Evolutionary conservation across 92 coral and sea anemone species (phyloP).

Genomic region (Montipora capitata): DNA sequence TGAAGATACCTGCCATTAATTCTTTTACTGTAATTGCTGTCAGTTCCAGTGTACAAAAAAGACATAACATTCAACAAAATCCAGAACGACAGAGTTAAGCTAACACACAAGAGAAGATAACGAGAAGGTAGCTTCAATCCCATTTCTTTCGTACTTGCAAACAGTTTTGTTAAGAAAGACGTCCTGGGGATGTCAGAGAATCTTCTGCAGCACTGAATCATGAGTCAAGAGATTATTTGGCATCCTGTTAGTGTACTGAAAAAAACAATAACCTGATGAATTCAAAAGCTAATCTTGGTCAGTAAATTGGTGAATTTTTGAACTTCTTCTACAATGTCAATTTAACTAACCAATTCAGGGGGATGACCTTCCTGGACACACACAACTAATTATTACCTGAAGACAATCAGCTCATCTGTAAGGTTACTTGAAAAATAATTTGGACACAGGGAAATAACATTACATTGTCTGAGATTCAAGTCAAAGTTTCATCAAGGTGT

Average conservation of each 20-base stretch:
- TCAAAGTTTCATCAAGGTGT: too few species aligned
- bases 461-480: too few species aligned
- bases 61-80: conserved; percentile 50
- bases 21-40: conserved; percentile 25
- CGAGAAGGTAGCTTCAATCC: conserved; percentile 71
- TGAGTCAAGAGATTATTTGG: neutral
- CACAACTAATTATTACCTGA: too few species aligned
- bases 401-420: too few species aligned
- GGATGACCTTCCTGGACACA: too few species aligned
- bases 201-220: neutral
- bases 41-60: conserved; percentile 28
- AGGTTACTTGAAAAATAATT: too few species aligned
- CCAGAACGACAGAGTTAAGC: conserved; percentile 76
- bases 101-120: conserved; percentile 65
- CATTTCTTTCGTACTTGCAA: neutral
- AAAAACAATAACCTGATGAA: too few species aligned
- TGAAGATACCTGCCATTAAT: conserved; percentile 39
- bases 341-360: too few species aligned
- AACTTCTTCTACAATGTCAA: too few species aligned
- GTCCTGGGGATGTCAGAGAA: neutral
- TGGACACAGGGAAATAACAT: too few species aligned
- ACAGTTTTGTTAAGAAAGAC: neutral
- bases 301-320: neutral
- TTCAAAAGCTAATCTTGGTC: too few species aligned
- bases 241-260: neutral